Percentiles rank a stretch among this genome's conserved stretches.
Evolutionary conservation across 2,797 vertebrate genomes (phyloP).

Genomic region (Momotus momota): DNA sequence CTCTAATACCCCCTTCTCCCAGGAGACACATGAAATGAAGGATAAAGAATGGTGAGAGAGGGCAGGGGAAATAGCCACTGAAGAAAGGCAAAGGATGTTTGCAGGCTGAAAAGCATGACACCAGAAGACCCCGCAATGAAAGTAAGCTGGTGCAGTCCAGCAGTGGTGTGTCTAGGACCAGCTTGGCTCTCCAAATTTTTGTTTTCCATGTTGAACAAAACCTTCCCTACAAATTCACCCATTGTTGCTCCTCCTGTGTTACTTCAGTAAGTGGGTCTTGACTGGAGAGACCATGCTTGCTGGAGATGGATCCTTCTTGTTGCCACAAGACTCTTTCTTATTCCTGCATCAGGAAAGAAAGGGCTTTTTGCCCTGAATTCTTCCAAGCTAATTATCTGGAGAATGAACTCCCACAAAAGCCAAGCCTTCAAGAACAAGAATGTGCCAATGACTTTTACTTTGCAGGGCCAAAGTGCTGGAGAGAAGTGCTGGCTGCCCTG

Average conservation of each 20-base stretch:
- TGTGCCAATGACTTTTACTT: not conserved
- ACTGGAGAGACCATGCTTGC: not conserved
- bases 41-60: not conserved
- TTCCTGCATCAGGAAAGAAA: not conserved
- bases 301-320: not conserved
- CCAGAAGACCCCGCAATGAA: not conserved
- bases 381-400: not conserved
- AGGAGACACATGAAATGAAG: not conserved
- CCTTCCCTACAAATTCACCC: not conserved
- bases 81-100: not conserved
- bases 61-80: not conserved
- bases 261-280: not conserved
- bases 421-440: not conserved
- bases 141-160: not conserved
- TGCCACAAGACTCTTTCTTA: not conserved
- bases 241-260: not conserved
- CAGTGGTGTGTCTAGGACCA: not conserved
- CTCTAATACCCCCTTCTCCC: not conserved
- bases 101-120: not conserved
- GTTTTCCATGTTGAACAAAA: not conserved
- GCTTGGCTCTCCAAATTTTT: not conserved
- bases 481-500: not conserved
- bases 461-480: not conserved
- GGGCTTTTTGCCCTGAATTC: not conserved
- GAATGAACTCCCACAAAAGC: not conserved